Percentiles rank a stretch among this genome's conserved stretches.
Conservation (phyloP, 2,113 vertebrate species). For the Bubalus kerabau region DNA sequence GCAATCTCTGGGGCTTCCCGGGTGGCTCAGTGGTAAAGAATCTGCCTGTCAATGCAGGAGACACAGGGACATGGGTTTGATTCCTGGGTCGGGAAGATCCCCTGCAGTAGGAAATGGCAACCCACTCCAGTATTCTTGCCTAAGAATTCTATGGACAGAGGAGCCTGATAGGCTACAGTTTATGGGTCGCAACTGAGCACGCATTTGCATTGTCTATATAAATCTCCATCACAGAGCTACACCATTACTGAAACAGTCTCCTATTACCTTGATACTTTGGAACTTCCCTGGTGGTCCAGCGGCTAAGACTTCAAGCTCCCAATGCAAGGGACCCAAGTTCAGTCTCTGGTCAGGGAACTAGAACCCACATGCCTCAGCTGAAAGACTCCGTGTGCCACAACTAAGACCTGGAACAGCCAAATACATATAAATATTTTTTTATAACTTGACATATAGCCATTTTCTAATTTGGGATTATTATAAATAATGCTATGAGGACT, state of each 20-base stretch:
- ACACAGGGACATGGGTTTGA: neutral
- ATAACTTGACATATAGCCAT: neutral
- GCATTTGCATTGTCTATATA: neutral
- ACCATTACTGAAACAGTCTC: neutral
- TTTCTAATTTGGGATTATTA: neutral
- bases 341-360: neutral
- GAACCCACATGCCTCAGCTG: neutral
- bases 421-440: neutral
- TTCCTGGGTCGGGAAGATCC: neutral
- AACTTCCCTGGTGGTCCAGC: neutral
- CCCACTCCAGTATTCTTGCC: neutral
- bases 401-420: neutral
- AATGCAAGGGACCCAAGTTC: neutral
- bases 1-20: neutral
- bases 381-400: neutral
- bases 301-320: neutral
- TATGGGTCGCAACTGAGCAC: neutral
- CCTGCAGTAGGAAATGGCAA: neutral
- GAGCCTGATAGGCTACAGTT: neutral
- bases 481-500: neutral
- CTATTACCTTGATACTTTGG: neutral
- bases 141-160: neutral
- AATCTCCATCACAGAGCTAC: neutral
- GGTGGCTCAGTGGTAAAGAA: neutral
- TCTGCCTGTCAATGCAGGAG: neutral